Evolutionary conservation across 2,888 invertebrate genomes (phyloP).

Genomic region (Eugnorisma glareosa): DNA sequence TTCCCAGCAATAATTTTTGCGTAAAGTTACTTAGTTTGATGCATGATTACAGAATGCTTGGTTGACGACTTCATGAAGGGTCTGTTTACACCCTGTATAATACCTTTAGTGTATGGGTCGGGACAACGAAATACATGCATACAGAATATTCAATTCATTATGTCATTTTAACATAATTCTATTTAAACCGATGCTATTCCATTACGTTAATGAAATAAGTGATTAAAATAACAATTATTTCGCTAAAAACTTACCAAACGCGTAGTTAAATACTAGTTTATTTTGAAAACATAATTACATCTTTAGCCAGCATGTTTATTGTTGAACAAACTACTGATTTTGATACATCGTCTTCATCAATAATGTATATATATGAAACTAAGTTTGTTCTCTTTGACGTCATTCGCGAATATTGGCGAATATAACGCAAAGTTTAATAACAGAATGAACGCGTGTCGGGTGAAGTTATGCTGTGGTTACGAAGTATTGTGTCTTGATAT

Average conservation of each 20-base stretch:
- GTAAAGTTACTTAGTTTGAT: too few species aligned
- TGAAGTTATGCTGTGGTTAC: constrained; percentile 11
- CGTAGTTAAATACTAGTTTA: background rate
- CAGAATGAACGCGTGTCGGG: background rate
- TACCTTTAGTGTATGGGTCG: too few species aligned
- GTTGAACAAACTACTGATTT: constrained; percentile 11
- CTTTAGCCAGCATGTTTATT: constrained; percentile 5
- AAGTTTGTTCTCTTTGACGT: constrained; percentile 22
- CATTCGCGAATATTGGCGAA: background rate
- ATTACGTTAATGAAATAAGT: too few species aligned
- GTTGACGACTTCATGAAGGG: too few species aligned
- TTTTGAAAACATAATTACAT: background rate
- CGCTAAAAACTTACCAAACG: background rate
- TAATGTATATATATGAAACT: constrained; percentile 15
- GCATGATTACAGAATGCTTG: too few species aligned
- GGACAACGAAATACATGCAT: too few species aligned
- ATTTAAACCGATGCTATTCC: too few species aligned
- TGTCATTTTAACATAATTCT: too few species aligned
- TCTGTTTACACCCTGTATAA: too few species aligned
- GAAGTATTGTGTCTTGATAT: background rate
- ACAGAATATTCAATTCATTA: too few species aligned
- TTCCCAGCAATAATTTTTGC: too few species aligned
- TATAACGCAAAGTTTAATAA: constrained; percentile 26
- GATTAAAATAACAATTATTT: background rate
- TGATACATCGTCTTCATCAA: constrained; percentile 9